Base-by-base conservation (phyloP, 2,888 invertebrate species). In the Neuroscelio doddi region DNA sequence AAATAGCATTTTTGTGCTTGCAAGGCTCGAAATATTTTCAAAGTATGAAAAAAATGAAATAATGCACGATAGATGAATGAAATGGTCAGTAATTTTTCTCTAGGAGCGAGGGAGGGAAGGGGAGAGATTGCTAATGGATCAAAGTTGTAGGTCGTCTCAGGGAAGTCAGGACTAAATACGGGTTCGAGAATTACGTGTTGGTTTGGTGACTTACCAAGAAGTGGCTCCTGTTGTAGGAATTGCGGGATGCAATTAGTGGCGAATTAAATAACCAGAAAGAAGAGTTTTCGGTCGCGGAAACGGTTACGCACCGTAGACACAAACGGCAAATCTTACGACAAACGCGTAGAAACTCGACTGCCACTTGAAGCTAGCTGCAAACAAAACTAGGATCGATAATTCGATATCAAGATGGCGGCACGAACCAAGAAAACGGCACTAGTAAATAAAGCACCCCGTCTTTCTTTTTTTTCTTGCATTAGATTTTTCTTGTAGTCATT, bases 341-440 rank as follows among this genome's bases (percentile, higher is more conserved):
- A 65, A 65, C 59, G 65, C 65, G 44, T 47, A 55, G 65, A 65
- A 59, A 61, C 65, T 65, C 59, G 30, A 65, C 65, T 65, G 65
- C 12, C 47, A 47, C 27, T 16, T 65, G 65, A 65, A 59, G 59
- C 65, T 65, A 47, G 55, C 65, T 26, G 44, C 65, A 61, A 61
- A 65, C 59, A 61, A 65, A 56, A 61, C 59, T 61, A 65, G 59
- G 65, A 56, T 65, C 64, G 50, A 55, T 64, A 58, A 59, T 56
- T 65, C 64, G 50, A 55, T 64, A 58, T 64, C 57, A 57, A 63
- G 42, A 57, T 56, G 63, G 57, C 51, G 39, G 45, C 50, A 5
- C 21, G n/a, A n/a, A n/a, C n/a, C n/a, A n/a, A n/a, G n/a, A n/a
- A n/a, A n/a, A n/a, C n/a, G n/a, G n/a, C n/a, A n/a, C n/a, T n/a